These are phyloP conservation scores for Lucilia cuprina DNA, from an alignment of 1,140 invertebrate genomes.

Conservation along the genomic window DNA sequence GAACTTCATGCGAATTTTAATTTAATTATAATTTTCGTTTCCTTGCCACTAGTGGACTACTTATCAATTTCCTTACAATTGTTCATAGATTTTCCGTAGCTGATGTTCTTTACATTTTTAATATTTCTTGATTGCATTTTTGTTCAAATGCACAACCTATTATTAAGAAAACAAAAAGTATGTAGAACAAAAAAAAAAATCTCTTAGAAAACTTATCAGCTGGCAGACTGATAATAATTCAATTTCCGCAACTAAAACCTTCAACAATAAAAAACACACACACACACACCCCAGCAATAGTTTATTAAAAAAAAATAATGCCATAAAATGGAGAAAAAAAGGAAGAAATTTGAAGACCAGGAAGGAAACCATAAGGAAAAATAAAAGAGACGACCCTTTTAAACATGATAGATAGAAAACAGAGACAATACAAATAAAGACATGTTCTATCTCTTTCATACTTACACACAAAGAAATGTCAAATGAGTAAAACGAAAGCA, in stretches of 20 bases:
- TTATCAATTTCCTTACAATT: neutral
- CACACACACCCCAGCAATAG: neutral
- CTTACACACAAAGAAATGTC: neutral
- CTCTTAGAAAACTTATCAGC: neutral
- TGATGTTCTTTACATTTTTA: neutral
- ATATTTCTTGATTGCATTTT: neutral
- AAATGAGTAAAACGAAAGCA: neutral
- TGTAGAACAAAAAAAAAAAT: neutral
- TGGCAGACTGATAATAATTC: slow-evolving; percentile 23
- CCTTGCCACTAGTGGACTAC: neutral
- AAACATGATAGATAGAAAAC: neutral
- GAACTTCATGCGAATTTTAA: too few species aligned
- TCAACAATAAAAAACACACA: neutral
- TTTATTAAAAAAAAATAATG: neutral
- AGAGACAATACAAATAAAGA: neutral
- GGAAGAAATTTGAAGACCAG: neutral
- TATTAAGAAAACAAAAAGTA: neutral
- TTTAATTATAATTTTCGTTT: too few species aligned
- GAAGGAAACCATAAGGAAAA: slow-evolving; percentile 6
- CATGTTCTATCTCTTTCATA: neutral
- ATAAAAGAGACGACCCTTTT: neutral
- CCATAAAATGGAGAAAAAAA: neutral
- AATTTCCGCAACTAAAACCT: slow-evolving; percentile 19
- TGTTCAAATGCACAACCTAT: neutral
- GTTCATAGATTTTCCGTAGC: neutral